Conservation (phyloP, 2,888 invertebrate genomes). For the Molorchus minor region DNA sequence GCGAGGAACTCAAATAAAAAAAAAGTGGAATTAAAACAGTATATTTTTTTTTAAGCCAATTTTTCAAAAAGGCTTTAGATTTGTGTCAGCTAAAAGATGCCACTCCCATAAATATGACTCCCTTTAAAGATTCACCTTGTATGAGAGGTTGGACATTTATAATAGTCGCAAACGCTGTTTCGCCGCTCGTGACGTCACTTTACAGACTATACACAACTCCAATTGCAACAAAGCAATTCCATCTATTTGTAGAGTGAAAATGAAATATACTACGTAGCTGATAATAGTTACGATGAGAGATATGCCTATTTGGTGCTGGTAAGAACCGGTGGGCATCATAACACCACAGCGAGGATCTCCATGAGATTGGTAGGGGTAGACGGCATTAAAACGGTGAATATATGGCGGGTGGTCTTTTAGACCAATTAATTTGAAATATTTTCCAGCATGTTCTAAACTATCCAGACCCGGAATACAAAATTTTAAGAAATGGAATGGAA, state of each 20-base stretch:
- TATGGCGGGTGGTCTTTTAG: not conserved
- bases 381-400: not conserved
- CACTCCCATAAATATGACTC: not conserved
- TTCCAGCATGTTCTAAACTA: conserved; percentile 21
- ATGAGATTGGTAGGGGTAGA: conserved; percentile 4
- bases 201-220: not conserved
- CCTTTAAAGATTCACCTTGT: not conserved
- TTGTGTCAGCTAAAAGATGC: not conserved
- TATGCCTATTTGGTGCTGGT: conserved; percentile 9
- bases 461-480: conserved; percentile 15
- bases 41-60: no score
- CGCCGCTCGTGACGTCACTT: no score
- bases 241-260: not conserved
- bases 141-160: not conserved
- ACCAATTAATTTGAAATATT: not conserved
- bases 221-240: not conserved
- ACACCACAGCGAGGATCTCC: conserved; percentile 6
- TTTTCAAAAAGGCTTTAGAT: not conserved
- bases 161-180: no score
- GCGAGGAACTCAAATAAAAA: no score
- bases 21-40: no score
- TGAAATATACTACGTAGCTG: conserved; percentile 9
- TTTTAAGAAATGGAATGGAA: conserved; percentile 9
- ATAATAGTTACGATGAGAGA: not conserved
- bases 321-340: not conserved